These are phyloP conservation scores for Chymomyza caudatula DNA, from an alignment of 2,888 invertebrate genomes.

Conservation along the genomic window DNA sequence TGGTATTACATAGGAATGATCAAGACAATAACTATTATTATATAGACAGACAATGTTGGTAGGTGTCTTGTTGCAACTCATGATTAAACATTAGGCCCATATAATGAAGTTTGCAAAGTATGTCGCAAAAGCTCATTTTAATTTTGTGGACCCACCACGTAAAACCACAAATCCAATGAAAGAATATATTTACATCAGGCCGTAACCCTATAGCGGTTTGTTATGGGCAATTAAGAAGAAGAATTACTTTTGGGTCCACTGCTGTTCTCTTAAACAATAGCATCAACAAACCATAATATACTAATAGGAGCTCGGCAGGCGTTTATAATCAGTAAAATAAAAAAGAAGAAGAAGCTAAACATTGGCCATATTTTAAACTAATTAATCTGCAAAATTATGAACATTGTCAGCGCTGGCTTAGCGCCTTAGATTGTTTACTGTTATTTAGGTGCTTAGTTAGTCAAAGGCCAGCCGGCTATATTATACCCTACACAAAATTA, in stretches of 20 bases:
- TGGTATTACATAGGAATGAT: too few relatives aligned
- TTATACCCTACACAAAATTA: neutral
- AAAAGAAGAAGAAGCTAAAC: neutral
- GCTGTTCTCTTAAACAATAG: neutral
- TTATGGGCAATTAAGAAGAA: too few relatives aligned
- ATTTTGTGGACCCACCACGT: too few relatives aligned
- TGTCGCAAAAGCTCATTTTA: neutral
- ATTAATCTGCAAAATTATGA: neutral
- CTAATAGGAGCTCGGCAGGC: neutral
- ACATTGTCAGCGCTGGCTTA: slow-evolving; percentile 44
- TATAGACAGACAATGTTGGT: too few relatives aligned
- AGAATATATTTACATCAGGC: too few relatives aligned
- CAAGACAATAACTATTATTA: too few relatives aligned
- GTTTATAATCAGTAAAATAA: neutral
- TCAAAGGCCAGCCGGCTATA: neutral
- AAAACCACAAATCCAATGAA: too few relatives aligned
- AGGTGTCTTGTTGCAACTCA: too few relatives aligned
- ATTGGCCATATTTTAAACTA: neutral
- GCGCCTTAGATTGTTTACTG: neutral
- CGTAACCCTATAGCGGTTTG: too few relatives aligned
- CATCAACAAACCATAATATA: neutral
- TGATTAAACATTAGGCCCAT: too few relatives aligned
- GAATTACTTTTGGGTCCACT: neutral
- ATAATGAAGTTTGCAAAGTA: too few relatives aligned
- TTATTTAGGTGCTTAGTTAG: neutral